Conservation (phyloP, 1,140 invertebrate genomes). For the Lordiphosa clarofinis region DNA sequence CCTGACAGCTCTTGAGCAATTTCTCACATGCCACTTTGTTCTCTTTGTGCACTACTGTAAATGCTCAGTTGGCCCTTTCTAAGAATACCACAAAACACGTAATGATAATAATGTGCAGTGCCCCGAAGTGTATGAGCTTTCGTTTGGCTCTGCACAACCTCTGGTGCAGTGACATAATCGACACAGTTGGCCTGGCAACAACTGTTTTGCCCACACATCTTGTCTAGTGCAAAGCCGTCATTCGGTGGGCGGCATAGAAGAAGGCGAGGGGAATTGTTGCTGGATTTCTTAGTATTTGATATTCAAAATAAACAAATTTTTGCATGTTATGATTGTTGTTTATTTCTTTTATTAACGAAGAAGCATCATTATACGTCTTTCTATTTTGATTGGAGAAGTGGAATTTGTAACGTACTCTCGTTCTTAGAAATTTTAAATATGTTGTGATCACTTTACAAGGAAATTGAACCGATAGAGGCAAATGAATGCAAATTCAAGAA, state of each 20-base stretch:
- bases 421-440: no score
- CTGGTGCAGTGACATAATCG: slow-evolving; percentile 57
- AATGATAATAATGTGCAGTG: slow-evolving; percentile 54
- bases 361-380: no score
- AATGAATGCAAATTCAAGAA: no score
- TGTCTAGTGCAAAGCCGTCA: not conserved
- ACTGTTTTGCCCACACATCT: slow-evolving; percentile 43
- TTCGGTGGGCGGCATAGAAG: slow-evolving; percentile 14
- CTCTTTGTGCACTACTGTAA: no score
- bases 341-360: slow-evolving; percentile 28
- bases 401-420: no score
- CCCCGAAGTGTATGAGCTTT: not conserved
- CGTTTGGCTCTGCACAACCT: slow-evolving; percentile 7
- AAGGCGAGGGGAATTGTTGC: no score
- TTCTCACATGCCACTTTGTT: slow-evolving; percentile 36
- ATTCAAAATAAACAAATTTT: slow-evolving; percentile 35
- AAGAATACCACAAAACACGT: slow-evolving; percentile 43
- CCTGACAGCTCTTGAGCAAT: slow-evolving; percentile 37
- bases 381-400: not conserved
- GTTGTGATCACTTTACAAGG: no score
- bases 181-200: slow-evolving; percentile 66
- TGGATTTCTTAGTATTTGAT: slow-evolving; percentile 21
- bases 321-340: slow-evolving; percentile 12
- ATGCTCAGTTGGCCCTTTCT: no score
- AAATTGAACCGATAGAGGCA: no score